These are phyloP conservation scores for Molossus molossus DNA, from an alignment of 2,797 vertebrate genomes.

Conservation along the genomic window DNA sequence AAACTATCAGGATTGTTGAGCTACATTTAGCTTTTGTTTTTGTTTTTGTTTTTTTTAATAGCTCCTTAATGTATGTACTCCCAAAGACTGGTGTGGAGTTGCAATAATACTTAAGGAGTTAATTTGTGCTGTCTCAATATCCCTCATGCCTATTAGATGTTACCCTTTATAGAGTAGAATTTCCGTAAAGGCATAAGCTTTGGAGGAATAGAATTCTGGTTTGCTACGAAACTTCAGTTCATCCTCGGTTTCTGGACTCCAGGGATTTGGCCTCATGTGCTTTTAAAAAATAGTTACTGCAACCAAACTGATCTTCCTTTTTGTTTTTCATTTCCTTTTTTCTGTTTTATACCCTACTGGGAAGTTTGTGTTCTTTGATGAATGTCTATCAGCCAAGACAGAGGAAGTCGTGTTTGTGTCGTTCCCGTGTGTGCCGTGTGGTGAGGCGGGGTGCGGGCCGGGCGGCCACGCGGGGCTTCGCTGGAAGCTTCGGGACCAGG, in stretches of 20 bases:
- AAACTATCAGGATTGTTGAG: slow-evolving; percentile 93
- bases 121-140: slow-evolving; percentile 94
- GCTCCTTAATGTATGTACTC: slow-evolving; percentile 93
- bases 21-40: slow-evolving; percentile 90
- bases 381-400: slow-evolving; percentile 88
- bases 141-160: slow-evolving; percentile 84
- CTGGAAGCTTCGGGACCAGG: background rate
- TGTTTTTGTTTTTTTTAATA: slow-evolving; percentile 88
- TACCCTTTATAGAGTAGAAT: slow-evolving; percentile 81
- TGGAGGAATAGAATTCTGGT: slow-evolving; percentile 81
- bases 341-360: slow-evolving; percentile 88
- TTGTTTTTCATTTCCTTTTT: slow-evolving; percentile 89
- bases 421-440: slow-evolving; percentile 87
- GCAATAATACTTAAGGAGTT: slow-evolving; percentile 93
- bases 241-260: slow-evolving; percentile 80
- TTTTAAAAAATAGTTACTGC: slow-evolving; percentile 82
- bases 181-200: slow-evolving; percentile 78
- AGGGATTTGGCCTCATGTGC: slow-evolving; percentile 85
- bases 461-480: background rate
- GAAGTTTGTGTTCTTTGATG: slow-evolving; percentile 88
- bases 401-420: slow-evolving; percentile 87
- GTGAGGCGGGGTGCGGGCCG: slow-evolving; percentile 60
- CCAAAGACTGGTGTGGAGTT: slow-evolving; percentile 90
- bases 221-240: slow-evolving; percentile 82
- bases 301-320: slow-evolving; percentile 87